These are phyloP conservation scores for Bradypodion pumilum DNA, from an alignment of 2,797 vertebrate genomes.

Conservation along the genomic window DNA sequence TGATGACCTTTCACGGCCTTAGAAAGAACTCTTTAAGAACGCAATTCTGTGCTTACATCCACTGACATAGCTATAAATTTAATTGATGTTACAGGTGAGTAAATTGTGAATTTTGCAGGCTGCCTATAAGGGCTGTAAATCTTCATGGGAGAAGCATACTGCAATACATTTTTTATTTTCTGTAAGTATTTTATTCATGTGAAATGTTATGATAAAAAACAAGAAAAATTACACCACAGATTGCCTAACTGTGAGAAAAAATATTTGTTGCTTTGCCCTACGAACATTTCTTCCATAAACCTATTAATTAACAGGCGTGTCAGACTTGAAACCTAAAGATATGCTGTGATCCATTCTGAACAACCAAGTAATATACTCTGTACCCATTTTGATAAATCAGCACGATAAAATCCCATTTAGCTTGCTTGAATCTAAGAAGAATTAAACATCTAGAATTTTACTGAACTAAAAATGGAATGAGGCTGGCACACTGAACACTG, in stretches of 20 bases:
- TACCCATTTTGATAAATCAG: not conserved
- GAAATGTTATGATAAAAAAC: slow-evolving; percentile 72
- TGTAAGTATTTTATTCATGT: slow-evolving; percentile 70
- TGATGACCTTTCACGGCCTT: slow-evolving; percentile 43
- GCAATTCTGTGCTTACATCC: slow-evolving; percentile 60
- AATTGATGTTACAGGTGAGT: slow-evolving; percentile 62
- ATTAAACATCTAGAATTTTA: not conserved
- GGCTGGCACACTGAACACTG: not conserved
- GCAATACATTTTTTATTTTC: slow-evolving; percentile 59
- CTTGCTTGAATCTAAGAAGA: not conserved
- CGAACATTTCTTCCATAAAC: slow-evolving; percentile 54
- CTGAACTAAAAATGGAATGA: not conserved
- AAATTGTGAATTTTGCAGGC: slow-evolving; percentile 65
- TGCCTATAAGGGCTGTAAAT: slow-evolving; percentile 66
- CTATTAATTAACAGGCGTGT: slow-evolving; percentile 14
- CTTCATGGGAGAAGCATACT: slow-evolving; percentile 53
- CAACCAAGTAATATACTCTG: not conserved
- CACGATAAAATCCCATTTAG: not conserved
- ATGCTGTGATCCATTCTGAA: not conserved
- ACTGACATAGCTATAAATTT: slow-evolving; percentile 69
- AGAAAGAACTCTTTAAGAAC: slow-evolving; percentile 47
- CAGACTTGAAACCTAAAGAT: slow-evolving; percentile 25
- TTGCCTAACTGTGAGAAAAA: slow-evolving; percentile 63
- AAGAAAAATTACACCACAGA: not conserved
- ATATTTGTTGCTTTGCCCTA: slow-evolving; percentile 61